A percentile compares a stretch with the other conserved stretches of the same genome.
These are phyloP conservation scores for Mechanitis messenoides DNA, from an alignment of 2,888 invertebrate genomes.

Conservation along the genomic window DNA sequence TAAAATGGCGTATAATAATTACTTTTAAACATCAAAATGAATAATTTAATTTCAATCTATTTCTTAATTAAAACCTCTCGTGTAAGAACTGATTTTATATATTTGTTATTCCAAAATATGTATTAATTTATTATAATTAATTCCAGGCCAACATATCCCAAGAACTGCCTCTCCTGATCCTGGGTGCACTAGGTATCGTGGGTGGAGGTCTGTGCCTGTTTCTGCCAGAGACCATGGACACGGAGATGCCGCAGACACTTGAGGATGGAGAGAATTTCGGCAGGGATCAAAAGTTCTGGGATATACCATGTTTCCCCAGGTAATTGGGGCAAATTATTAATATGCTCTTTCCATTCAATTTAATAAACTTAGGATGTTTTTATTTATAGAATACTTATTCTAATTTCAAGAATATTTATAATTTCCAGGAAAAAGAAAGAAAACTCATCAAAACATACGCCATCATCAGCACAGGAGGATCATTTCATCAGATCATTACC, in stretches of 20 bases:
- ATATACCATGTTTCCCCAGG: conserved; percentile 86
- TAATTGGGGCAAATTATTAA: conserved; percentile 36
- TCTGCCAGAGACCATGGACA: conserved; percentile 90
- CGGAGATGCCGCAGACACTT: conserved; percentile 90
- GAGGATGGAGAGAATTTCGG: conserved; percentile 92
- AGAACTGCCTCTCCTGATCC: conserved; percentile 84
- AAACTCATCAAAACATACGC: conserved; percentile 48
- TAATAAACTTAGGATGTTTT: too few relatives aligned
- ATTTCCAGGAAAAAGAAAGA: conserved; percentile 44
- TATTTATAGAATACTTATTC: too few relatives aligned
- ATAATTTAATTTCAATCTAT: too few relatives aligned
- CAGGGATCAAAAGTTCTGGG: conserved; percentile 86
- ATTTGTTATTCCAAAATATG: too few relatives aligned
- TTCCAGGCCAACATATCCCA: conserved; percentile 81
- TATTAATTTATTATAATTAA: conserved; percentile 5
- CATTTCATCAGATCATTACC: conserved; percentile 55
- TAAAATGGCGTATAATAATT: too few relatives aligned
- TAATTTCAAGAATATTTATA: not conserved
- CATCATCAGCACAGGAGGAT: conserved; percentile 37
- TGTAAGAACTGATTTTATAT: too few relatives aligned
- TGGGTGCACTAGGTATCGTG: conserved; percentile 84
- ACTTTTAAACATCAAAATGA: too few relatives aligned
- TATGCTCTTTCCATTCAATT: too few relatives aligned
- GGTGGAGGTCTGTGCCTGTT: conserved; percentile 87
- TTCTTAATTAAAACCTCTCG: too few relatives aligned